Base-by-base conservation (phyloP, 2,113 vertebrate species). In the Psophia crepitans region DNA sequence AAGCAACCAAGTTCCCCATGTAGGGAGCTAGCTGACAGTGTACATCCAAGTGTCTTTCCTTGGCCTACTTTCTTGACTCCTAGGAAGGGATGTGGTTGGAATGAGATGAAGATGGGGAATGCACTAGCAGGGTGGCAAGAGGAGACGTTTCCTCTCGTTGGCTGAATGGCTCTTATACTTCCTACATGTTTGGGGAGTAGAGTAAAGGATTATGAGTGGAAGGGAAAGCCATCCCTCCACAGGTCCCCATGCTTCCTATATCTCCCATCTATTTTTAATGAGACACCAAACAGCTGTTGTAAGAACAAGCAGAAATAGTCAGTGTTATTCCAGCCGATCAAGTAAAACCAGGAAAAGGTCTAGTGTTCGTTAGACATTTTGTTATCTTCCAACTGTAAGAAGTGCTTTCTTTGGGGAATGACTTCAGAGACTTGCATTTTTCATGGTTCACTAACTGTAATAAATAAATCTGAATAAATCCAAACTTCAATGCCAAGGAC, bases 401-500 rank as follows among this genome's bases (percentile, higher is more conserved):
- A 84, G 66, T 69, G 32, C 61, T 57, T 87, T 96, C 96, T 96
- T 90, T 89, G 54, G 85, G 85, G 92, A 96, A 68, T 78, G 82
- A 74, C 84, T 71, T 78, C 84, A 92, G 73, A 94, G 88, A 60
- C 71, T 81, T 95, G 94, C 93, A 90, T 92, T 93, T 93, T 95
- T 96, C 91, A 69, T 96, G 91, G 83, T 90, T 96, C 56, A 9
- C 84, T 95, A 84, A 94, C 44, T n/a, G 84, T 84, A 94, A 97
- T 90, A 97, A 95, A 97, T 94, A 97, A 97, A 97, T 97, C 94
- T 96, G 84, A 87, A 92, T 93, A 83, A 87, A 88, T 94, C 91
- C 95, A 93, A 92, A 61, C 81, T 96, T 94, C 89, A 93, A 14
- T 54, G 53, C 65, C 84, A 49, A 57, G 20, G 48, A 21, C 75